phyloP scores from a whole-genome alignment of 2,113 vertebrate genomes.

The Probosciger aterrimus region DNA sequence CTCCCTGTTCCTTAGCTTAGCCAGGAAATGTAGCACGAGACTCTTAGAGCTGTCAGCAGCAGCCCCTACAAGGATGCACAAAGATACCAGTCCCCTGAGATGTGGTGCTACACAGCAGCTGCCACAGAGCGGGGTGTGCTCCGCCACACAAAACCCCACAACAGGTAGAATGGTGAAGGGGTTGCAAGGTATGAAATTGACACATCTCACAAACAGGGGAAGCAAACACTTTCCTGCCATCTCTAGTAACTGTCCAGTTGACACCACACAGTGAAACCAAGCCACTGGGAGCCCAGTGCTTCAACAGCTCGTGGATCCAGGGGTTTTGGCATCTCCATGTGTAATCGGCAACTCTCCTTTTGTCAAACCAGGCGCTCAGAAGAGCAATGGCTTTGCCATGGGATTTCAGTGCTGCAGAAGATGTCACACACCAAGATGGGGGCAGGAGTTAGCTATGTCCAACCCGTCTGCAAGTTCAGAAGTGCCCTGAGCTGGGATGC shows the following conservation, averaged over 20 bases:
- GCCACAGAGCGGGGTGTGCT: neutral
- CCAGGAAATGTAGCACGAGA: neutral
- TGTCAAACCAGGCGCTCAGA: neutral
- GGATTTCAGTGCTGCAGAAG: neutral
- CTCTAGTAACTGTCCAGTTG: neutral
- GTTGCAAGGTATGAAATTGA: neutral
- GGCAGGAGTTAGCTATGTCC: neutral
- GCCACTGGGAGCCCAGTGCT: neutral
- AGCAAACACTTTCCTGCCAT: neutral
- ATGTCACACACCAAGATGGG: neutral
- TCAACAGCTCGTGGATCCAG: rapidly evolving
- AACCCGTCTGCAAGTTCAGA: neutral
- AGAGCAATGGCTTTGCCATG: neutral
- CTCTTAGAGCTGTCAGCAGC: neutral
- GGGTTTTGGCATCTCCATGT: neutral
- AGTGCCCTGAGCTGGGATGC: neutral
- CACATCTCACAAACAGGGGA: neutral
- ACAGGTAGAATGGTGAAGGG: neutral
- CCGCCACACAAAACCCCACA: rapidly evolving
- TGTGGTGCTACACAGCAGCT: neutral
- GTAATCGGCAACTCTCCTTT: neutral
- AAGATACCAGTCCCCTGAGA: neutral
- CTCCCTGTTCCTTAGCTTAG: neutral
- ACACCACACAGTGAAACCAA: neutral
- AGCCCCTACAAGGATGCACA: neutral